phyloP scores from a whole-genome alignment of 2,888 invertebrate genomes.

The Lomographa bimaculata region DNA sequence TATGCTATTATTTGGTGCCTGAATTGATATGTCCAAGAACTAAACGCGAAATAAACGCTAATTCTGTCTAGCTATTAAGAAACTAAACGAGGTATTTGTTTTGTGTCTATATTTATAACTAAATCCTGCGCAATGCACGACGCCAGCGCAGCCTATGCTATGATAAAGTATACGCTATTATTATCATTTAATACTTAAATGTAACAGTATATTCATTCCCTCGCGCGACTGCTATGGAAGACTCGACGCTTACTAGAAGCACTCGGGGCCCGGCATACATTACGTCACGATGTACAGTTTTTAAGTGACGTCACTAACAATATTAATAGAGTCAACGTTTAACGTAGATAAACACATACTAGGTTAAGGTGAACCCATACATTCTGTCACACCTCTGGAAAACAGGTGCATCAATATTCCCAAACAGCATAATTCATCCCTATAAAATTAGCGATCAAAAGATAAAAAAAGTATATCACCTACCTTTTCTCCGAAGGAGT shows the following conservation, averaged over 20 bases:
- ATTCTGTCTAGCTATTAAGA: conserved; percentile 74
- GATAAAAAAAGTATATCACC: too few relatives aligned
- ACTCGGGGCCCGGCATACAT: conserved; percentile 41
- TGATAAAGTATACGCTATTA: conserved; percentile 77
- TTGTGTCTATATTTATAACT: conserved; percentile 74
- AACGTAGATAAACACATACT: too few relatives aligned
- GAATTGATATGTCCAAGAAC: conserved; percentile 81
- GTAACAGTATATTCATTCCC: conserved; percentile 65
- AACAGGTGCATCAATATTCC: too few relatives aligned
- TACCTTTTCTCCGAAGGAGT: too few relatives aligned
- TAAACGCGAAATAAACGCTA: conserved; percentile 76
- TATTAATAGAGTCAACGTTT: too few relatives aligned
- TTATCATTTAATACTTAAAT: conserved; percentile 82
- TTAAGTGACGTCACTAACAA: too few relatives aligned
- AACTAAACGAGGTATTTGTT: conserved; percentile 81
- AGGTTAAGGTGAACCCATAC: too few relatives aligned
- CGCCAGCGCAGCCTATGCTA: conserved; percentile 69
- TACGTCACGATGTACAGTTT: conserved; percentile 16
- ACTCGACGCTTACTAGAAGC: conserved; percentile 81
- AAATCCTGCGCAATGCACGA: conserved; percentile 66
- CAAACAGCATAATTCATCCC: too few relatives aligned
- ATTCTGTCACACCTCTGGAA: too few relatives aligned
- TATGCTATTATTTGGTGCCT: conserved; percentile 80
- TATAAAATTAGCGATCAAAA: too few relatives aligned
- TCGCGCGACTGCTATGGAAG: conserved; percentile 82